Conservation (phyloP, 2,888 invertebrate species). For the Agrilus biguttatus region DNA sequence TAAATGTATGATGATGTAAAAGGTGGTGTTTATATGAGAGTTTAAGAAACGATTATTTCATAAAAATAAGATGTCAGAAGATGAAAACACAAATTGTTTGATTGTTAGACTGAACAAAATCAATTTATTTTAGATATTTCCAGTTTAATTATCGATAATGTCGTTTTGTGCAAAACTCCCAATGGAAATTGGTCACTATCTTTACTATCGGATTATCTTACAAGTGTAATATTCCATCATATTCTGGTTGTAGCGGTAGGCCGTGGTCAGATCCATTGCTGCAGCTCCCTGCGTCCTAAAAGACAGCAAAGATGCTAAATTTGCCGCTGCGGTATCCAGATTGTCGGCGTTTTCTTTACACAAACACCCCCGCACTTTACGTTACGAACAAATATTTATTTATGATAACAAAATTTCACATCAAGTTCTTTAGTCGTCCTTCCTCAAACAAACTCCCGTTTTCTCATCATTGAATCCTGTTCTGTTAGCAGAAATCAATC, state of each 20-base stretch:
- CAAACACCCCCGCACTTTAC: no score
- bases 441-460: not conserved
- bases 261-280: constrained; percentile 82
- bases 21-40: no score
- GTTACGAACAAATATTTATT: no score
- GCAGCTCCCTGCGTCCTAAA: constrained; percentile 46
- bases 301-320: constrained; percentile 51
- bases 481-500: no score
- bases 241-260: constrained; percentile 91
- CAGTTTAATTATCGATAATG: no score
- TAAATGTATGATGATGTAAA: no score
- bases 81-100: no score
- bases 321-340: constrained; percentile 51
- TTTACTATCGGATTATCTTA: constrained; percentile 37
- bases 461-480: not conserved
- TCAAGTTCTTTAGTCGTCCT: constrained; percentile 1
- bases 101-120: no score
- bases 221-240: constrained; percentile 99
- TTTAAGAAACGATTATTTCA: no score
- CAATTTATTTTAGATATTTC: no score
- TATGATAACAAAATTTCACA: not conserved
- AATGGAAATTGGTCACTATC: not conserved
- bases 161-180: no score
- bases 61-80: no score
- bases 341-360: constrained; percentile 25